phyloP scores from a whole-genome alignment of 2,797 vertebrate genomes.

The Smutsia gigantea region DNA sequence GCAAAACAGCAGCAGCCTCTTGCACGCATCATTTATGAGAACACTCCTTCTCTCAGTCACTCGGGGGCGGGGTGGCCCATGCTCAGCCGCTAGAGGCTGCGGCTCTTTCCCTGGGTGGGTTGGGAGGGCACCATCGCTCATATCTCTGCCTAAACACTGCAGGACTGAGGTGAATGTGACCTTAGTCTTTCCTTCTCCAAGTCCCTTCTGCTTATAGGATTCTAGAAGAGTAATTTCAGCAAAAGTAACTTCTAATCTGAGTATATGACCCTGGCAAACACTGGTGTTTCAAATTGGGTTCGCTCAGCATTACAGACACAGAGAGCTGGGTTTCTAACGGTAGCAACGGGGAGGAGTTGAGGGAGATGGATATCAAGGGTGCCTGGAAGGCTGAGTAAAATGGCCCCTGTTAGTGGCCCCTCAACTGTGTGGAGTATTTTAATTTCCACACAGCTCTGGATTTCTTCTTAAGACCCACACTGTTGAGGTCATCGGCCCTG shows the following conservation, averaged over 20 bases:
- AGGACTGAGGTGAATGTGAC: constrained; percentile 56
- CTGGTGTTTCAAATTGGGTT: neutral
- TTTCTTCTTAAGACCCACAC: neutral
- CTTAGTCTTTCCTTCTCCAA: neutral
- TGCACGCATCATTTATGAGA: neutral
- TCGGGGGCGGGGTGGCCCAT: accelerated
- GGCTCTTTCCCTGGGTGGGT: neutral
- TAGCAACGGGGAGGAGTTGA: neutral
- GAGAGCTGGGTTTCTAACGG: neutral
- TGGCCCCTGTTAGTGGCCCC: neutral
- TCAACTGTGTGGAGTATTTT: neutral
- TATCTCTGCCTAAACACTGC: constrained; percentile 72
- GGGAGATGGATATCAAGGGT: neutral
- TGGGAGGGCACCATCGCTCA: neutral
- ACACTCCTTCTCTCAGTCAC: neutral
- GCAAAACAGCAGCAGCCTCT: neutral
- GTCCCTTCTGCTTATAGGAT: neutral
- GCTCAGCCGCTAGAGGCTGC: neutral
- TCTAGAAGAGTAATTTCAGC: neutral
- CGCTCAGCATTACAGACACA: neutral
- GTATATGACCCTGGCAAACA: neutral
- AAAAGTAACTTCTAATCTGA: neutral
- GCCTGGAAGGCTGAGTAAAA: neutral
- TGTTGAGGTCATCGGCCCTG: neutral
- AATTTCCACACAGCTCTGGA: neutral